Evolutionary conservation across 1,140 invertebrate genomes (phyloP).

Genomic region (Battus philenor): DNA sequence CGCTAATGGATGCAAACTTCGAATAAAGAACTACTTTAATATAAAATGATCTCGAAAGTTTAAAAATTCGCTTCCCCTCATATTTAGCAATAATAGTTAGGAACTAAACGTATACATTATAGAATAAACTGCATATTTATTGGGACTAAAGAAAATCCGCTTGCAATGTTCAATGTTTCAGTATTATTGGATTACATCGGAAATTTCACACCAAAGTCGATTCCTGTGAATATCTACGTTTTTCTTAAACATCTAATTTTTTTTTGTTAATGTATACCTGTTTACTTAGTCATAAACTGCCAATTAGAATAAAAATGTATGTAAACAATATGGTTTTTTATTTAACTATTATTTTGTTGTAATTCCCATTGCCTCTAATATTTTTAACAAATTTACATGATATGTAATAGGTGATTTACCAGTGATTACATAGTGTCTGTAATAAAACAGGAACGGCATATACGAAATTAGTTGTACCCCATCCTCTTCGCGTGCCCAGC

Average conservation of each 20-base stretch:
- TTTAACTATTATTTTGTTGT: background rate
- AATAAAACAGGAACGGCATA: too few species aligned
- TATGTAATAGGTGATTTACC: too few species aligned
- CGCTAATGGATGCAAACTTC: background rate
- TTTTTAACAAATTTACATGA: too few species aligned
- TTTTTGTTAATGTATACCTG: constrained; percentile 34
- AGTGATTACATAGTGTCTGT: background rate
- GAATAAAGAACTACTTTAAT: background rate
- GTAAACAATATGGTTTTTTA: constrained; percentile 2
- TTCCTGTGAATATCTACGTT: constrained; percentile 51
- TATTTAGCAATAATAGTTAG: background rate
- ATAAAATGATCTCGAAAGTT: background rate
- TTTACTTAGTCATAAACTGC: constrained; percentile 56
- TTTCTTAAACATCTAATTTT: constrained; percentile 30
- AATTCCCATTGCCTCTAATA: too few species aligned
- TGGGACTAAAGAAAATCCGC: background rate
- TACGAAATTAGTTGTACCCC: too few species aligned
- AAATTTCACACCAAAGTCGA: background rate
- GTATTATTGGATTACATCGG: background rate
- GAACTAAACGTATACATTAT: constrained; percentile 3
- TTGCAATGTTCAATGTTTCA: constrained; percentile 4
- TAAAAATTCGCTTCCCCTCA: background rate
- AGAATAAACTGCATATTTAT: background rate
- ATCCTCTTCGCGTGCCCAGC: too few species aligned
- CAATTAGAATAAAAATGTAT: constrained; percentile 41